Percentiles rank a stretch among this genome's conserved stretches.
Evolutionary conservation across 1,140 invertebrate genomes (phyloP).

Genomic region (Diorhabda sublineata): DNA sequence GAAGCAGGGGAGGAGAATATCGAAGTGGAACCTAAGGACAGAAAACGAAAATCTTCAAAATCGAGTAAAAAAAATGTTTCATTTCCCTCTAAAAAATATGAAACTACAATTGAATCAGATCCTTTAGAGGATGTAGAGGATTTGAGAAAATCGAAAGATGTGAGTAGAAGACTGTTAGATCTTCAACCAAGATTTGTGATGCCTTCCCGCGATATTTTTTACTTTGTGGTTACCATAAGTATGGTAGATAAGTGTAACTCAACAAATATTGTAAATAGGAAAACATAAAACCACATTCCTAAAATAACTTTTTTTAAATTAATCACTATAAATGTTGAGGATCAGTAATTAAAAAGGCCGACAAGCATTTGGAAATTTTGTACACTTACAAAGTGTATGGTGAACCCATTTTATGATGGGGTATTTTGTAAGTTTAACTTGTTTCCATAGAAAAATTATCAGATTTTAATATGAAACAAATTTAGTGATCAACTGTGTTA

Average conservation of each 20-base stretch:
- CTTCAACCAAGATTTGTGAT: background rate
- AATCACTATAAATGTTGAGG: too few species aligned
- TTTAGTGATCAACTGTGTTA: too few species aligned
- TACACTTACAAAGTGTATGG: too few species aligned
- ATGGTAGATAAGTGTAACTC: background rate
- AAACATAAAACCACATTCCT: background rate
- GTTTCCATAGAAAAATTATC: too few species aligned
- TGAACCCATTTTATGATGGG: too few species aligned
- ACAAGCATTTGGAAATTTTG: too few species aligned
- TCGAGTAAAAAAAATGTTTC: constrained; percentile 19
- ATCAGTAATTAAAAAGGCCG: too few species aligned
- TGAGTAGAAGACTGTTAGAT: background rate
- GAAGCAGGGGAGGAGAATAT: constrained; percentile 6
- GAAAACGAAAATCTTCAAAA: constrained; percentile 12
- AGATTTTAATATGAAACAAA: too few species aligned
- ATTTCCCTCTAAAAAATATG: constrained; percentile 10
- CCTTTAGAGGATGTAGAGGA: constrained; percentile 16
- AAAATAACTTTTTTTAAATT: too few species aligned
- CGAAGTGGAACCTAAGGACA: constrained; percentile 17
- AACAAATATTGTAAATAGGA: background rate
- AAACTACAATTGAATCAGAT: constrained; percentile 3
- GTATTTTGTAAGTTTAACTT: too few species aligned
- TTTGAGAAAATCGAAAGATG: constrained; percentile 6
- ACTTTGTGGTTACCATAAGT: background rate
- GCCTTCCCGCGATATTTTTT: background rate